Evolutionary conservation across 2,113 vertebrate species (phyloP), one percentile per base, ranked within the genome.

Genomic region (Boulengerochromis microlepis): DNA sequence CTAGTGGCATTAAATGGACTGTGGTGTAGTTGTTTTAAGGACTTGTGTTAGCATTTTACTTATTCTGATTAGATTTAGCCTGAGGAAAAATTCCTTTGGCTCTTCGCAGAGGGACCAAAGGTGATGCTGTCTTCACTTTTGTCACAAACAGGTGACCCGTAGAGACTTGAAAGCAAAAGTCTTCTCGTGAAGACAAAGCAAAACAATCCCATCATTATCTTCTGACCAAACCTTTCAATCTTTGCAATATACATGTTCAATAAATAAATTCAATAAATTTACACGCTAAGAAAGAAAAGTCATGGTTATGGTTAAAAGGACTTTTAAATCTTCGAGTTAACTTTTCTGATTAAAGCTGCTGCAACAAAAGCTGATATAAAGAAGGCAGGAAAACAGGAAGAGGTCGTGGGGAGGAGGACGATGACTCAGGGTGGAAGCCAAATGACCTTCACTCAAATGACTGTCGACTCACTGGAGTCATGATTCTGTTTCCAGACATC

Each of bases 391-490:
- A 35, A 82, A 31, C 18, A 54, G 15, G n/a, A 42, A 61, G 22
- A 1, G 45, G 76, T 47, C 3, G 2, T 16, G 18, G n/a, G 19
- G 40, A 1, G 24, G 40, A 1, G 22, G 18, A 18, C 0, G 22
- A 52, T 81, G 83, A 91, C 78, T 87, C 84, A 69, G 45, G 24
- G 22, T 33, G 3, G 40, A 64, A 31, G 18, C n/a, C 56, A 85
- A 81, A 74, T 87, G 82, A 90, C 87, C 86, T 89, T 81, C 61
- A 61, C 19, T 86, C 86, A 84, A 57, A 83, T 69, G 26, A 87
- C n/a, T 80, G 74, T 52, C 45, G 19, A 86, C 31, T 80, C 50
- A 59, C 52, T 61, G 45, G 22, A 85, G 45, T 83, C 81, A 81
- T 84, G 38, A 56, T 66, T 78, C 26, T 76, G 24, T 86, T 82